phyloP scores from a whole-genome alignment of 2,797 vertebrate species.

The Aphelocoma californica region DNA sequence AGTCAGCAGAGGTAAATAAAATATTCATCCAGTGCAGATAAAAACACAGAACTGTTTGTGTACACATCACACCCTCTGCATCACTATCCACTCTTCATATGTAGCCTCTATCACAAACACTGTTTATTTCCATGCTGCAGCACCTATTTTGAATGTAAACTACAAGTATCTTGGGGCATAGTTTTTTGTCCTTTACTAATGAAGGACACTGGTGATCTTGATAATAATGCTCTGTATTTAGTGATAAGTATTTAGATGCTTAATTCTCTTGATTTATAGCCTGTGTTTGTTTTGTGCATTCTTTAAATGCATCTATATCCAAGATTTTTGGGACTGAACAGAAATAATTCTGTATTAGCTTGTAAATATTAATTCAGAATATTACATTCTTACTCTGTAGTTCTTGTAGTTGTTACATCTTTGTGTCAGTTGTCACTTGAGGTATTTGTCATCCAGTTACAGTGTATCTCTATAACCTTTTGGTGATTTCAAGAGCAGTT shows the following conservation, averaged over 20 bases:
- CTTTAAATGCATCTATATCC: background rate
- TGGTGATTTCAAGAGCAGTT: constrained; percentile 45
- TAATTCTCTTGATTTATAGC: constrained; percentile 16
- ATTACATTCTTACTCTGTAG: background rate
- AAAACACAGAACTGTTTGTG: background rate
- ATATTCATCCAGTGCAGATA: background rate
- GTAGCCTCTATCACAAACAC: background rate
- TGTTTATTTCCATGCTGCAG: background rate
- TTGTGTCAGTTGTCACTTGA: constrained; percentile 27
- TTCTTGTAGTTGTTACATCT: background rate
- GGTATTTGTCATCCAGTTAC: constrained; percentile 31
- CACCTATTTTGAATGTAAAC: background rate
- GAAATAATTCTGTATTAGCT: background rate
- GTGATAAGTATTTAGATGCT: background rate
- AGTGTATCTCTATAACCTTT: background rate
- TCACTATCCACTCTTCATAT: background rate
- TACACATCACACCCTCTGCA: background rate
- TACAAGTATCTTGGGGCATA: background rate
- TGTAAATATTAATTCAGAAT: background rate
- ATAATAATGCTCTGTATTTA: background rate
- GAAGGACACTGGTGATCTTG: background rate
- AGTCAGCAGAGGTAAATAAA: background rate
- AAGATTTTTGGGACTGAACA: background rate
- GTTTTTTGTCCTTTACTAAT: background rate
- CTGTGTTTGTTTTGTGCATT: background rate